Evolutionary conservation across 1,140 invertebrate genomes (phyloP).

Genomic region (Drosophila funebris): DNA sequence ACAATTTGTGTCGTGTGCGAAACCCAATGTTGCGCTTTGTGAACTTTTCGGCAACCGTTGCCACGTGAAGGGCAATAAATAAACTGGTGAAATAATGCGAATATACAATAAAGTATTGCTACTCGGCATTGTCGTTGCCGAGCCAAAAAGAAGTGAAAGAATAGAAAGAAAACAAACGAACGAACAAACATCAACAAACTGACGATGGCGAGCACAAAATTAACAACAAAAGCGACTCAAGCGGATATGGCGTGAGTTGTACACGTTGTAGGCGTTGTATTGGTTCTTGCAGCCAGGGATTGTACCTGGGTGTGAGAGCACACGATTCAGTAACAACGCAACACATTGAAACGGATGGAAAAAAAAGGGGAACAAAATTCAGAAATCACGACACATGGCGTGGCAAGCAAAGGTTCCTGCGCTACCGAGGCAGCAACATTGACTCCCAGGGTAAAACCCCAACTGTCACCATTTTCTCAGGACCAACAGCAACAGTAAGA

Average conservation of each 20-base stretch:
- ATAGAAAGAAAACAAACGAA: slow-evolving; percentile 45
- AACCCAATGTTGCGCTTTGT: slow-evolving; percentile 47
- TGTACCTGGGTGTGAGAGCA: slow-evolving; percentile 3
- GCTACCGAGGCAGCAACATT: slow-evolving; percentile 15
- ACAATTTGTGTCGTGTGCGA: slow-evolving; percentile 51
- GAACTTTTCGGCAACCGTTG: slow-evolving; percentile 46
- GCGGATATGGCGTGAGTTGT: slow-evolving; percentile 71
- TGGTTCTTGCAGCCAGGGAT: slow-evolving; percentile 20
- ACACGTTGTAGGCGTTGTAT: slow-evolving; percentile 68
- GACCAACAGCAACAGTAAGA: background rate
- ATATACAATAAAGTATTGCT: slow-evolving; percentile 76
- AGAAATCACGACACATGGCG: slow-evolving; percentile 78
- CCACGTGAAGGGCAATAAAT: slow-evolving; percentile 77
- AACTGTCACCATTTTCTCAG: slow-evolving; percentile 11
- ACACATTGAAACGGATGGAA: slow-evolving; percentile 10
- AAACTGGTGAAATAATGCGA: slow-evolving; percentile 75
- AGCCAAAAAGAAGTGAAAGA: no score
- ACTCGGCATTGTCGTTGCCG: slow-evolving; percentile 42
- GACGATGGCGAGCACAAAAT: slow-evolving; percentile 44
- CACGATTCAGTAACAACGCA: slow-evolving; percentile 54
- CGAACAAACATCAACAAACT: slow-evolving; percentile 57
- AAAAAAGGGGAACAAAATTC: slow-evolving; percentile 33
- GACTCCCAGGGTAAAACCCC: slow-evolving; percentile 22
- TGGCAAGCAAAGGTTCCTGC: slow-evolving; percentile 68
- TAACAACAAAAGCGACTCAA: slow-evolving; percentile 33